phyloP scores from a whole-genome alignment of 2,113 vertebrate species.

The Phalacrocorax brasilianus region DNA sequence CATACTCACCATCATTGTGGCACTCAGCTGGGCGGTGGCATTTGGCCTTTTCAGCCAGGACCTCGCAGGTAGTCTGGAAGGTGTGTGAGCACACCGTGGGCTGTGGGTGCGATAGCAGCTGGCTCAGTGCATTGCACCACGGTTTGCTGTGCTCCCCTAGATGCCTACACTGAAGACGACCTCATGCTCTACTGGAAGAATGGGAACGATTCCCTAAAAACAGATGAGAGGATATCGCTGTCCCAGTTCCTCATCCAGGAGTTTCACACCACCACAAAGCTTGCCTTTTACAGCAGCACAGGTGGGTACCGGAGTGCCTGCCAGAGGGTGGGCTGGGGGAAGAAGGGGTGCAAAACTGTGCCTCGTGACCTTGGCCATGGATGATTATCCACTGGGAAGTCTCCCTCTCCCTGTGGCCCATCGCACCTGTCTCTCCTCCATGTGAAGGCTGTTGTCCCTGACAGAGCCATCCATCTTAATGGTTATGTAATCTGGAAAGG shows the following conservation, averaged over 20 bases:
- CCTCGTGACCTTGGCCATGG: not conserved
- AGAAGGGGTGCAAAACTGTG: not conserved
- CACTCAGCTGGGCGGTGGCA: not conserved
- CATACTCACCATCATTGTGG: accelerated
- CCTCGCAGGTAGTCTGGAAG: not conserved
- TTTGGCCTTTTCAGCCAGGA: not conserved
- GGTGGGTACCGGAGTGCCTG: constrained; percentile 63
- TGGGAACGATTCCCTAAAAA: constrained; percentile 95
- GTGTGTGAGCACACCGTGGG: too few species aligned
- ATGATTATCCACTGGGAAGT: not conserved
- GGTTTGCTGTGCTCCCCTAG: constrained; percentile 63
- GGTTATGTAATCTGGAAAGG: not conserved
- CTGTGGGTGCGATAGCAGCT: not conserved
- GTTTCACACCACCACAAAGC: constrained; percentile 95
- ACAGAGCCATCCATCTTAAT: not conserved
- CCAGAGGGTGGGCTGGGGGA: not conserved
- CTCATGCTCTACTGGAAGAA: constrained; percentile 99
- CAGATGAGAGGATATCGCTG: constrained; percentile 93
- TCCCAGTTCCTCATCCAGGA: constrained; percentile 99
- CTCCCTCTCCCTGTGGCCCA: too few species aligned
- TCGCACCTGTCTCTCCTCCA: not conserved
- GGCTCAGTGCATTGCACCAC: not conserved
- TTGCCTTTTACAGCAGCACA: constrained; percentile 99
- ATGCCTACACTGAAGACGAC: constrained; percentile 97
- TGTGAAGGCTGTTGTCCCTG: not conserved